Evolutionary conservation across 2,888 invertebrate species (phyloP).

Genomic region (Trichogramma evanescens): DNA sequence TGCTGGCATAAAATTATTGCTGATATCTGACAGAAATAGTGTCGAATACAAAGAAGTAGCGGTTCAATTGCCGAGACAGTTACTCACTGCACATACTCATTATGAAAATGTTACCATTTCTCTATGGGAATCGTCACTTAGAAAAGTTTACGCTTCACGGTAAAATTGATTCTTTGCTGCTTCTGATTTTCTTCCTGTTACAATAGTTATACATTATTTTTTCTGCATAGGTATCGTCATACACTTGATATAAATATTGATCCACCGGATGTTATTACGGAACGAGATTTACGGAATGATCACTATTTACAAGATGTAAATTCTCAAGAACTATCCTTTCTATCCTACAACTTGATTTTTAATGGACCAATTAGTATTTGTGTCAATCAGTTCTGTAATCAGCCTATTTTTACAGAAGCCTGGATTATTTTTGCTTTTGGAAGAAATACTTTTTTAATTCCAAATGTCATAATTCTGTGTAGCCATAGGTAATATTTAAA

Average conservation of each 20-base stretch:
- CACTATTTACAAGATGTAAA: background rate
- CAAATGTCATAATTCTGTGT: slow-evolving; percentile 35
- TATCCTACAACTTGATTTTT: slow-evolving; percentile 31
- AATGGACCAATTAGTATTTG: slow-evolving; percentile 40
- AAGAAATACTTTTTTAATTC: slow-evolving; percentile 25
- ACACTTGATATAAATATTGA: slow-evolving; percentile 26
- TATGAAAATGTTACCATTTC: slow-evolving; percentile 30
- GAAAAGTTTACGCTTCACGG: slow-evolving; percentile 35
- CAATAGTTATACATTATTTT: background rate
- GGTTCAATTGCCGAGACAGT: slow-evolving; percentile 38
- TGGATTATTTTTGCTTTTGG: slow-evolving; percentile 34
- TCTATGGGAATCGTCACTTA: slow-evolving; percentile 37
- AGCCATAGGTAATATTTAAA: slow-evolving; percentile 31
- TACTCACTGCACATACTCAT: slow-evolving; percentile 31
- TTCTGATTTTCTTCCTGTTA: background rate
- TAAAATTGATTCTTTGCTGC: slow-evolving; percentile 19
- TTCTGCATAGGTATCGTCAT: slow-evolving; percentile 28
- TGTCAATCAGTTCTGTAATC: slow-evolving; percentile 32
- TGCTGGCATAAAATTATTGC: slow-evolving; percentile 28
- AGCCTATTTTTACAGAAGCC: slow-evolving; percentile 41
- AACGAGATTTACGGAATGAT: background rate
- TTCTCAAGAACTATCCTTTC: slow-evolving; percentile 10
- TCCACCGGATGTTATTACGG: slow-evolving; percentile 24
- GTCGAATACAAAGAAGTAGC: slow-evolving; percentile 18
- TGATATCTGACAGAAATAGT: slow-evolving; percentile 21